Percentiles rank a stretch among this genome's conserved stretches.
These are phyloP conservation scores for Furnarius figulus DNA, from an alignment of 2,113 vertebrate species.

Conservation along the genomic window DNA sequence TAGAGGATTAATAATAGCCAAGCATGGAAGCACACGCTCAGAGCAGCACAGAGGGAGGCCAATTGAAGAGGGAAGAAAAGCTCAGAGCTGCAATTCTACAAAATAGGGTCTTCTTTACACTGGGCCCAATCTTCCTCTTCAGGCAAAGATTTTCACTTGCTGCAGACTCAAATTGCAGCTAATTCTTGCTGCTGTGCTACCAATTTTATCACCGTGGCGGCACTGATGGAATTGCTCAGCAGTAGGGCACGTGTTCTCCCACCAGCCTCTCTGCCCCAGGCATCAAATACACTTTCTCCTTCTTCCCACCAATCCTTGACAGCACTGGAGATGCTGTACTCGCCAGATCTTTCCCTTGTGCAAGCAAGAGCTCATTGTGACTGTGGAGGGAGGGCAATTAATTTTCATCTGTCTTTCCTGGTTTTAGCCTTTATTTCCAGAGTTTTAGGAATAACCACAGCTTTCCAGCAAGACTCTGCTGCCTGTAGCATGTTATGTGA, in stretches of 20 bases:
- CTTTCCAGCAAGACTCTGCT: neutral
- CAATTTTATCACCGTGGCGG: neutral
- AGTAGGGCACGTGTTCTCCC: neutral
- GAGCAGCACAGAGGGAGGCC: neutral
- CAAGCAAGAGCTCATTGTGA: neutral
- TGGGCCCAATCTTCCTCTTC: neutral
- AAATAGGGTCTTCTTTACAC: neutral
- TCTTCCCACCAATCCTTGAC: neutral
- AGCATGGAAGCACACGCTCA: neutral
- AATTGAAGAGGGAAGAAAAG: neutral
- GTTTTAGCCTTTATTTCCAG: neutral
- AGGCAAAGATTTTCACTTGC: neutral
- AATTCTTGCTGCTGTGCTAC: neutral
- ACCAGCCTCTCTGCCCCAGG: neutral
- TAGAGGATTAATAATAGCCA: neutral
- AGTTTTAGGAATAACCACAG: neutral
- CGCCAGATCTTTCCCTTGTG: rapidly evolving
- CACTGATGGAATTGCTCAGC: neutral
- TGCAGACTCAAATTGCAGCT: neutral
- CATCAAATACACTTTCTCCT: neutral
- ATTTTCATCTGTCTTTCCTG: neutral
- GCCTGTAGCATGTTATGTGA: rapidly evolving
- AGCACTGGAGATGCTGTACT: neutral
- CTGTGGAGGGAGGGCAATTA: neutral
- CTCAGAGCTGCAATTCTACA: neutral